Base-by-base conservation (phyloP, 1,140 invertebrate species). In the Phymorhynchus buccinoides region DNA sequence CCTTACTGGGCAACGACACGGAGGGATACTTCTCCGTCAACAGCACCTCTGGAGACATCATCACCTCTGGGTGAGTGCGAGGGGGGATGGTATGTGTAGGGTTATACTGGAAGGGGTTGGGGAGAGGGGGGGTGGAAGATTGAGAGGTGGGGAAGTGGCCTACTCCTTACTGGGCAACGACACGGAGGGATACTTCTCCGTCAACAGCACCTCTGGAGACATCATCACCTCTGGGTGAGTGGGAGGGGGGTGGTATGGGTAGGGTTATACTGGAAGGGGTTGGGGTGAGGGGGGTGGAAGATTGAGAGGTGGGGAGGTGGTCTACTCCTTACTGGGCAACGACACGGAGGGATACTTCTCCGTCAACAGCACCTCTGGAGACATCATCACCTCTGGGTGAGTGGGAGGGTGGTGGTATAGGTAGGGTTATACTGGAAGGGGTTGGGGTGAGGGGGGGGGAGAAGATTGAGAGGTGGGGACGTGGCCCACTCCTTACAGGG, bases 221-320 rank as follows among this genome's bases (percentile, higher is more conserved):
- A 91, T 93, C 62, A 86, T 84, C 80, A 93, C 90, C 30, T 89
- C 87, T 71, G 89, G 92, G 92, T 92, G 89, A 86, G 91, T 97
- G n/a, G 75, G 7, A 16, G n/a, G n/a, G n/a, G n/a, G n/a, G n/a
- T n/a, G n/a, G n/a, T n/a, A n/a, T n/a, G n/a, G n/a, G n/a, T n/a
- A n/a, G n/a, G n/a, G n/a, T n/a, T n/a, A n/a, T n/a, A n/a, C n/a
- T n/a, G n/a, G n/a, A n/a, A n/a, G n/a, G n/a, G n/a, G n/a, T n/a
- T n/a, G n/a, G n/a, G n/a, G n/a, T n/a, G n/a, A n/a, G n/a, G n/a
- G n/a, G n/a, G n/a, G n/a, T n/a, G n/a, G n/a, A n/a, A n/a, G n/a
- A n/a, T n/a, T n/a, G n/a, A n/a, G n/a, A n/a, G n/a, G n/a, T n/a
- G 97, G 88, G 30, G 87, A 86, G 82, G 89, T 90, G 42, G 89